Evolutionary conservation across 2,888 invertebrate genomes (phyloP), one percentile per base, ranked within the genome.

Genomic region (Phrixothrix hirtus): DNA sequence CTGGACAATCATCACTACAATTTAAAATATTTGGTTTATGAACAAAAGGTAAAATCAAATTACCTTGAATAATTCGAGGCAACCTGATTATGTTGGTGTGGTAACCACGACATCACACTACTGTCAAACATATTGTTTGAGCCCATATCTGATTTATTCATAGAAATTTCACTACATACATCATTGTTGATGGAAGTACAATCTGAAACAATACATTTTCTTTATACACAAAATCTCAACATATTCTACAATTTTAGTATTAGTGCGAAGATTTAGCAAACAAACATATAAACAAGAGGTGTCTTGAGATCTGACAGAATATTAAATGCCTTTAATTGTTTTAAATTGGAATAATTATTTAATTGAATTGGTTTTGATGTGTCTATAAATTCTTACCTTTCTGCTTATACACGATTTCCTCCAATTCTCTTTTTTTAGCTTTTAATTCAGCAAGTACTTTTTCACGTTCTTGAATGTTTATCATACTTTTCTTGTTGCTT

Each of bases 381-480:
- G 2, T 3, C 11, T 17, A 25, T 21, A 34, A 2, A 6, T 4
- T n/a, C 7, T 12, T 31, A 75, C 75, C 75, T 69, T 75, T 75
- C 77, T 83, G 84, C 70, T 86, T 87, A 56, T 83, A 81, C 72
- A 86, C 81, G 32, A 86, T 75, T 44, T 83, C 81, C 62, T 86
- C 86, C 1, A 86, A 73, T 60, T 86, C 85, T 7, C 82, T 75
- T 65, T 83, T 83, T 67, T 85, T 87, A 35, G 83, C 82, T 7
- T 83, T 83, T 14, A 84, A 75, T 59, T 84, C 74, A 1, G 81
- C 81, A 9, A 83, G 77, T 50, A 84, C 74, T 64, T 81, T 82
- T 2, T 81, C 66, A 1, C 81, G 77, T 71, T 83, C 81, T 36
- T 75, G 77, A 10, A 81, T 79, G 0, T 59, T 67, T 56, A 60